Percentiles rank a stretch among this genome's conserved stretches.
These are phyloP conservation scores for Solenopsis invicta DNA, from an alignment of 1,140 invertebrate species.

Conservation along the genomic window DNA sequence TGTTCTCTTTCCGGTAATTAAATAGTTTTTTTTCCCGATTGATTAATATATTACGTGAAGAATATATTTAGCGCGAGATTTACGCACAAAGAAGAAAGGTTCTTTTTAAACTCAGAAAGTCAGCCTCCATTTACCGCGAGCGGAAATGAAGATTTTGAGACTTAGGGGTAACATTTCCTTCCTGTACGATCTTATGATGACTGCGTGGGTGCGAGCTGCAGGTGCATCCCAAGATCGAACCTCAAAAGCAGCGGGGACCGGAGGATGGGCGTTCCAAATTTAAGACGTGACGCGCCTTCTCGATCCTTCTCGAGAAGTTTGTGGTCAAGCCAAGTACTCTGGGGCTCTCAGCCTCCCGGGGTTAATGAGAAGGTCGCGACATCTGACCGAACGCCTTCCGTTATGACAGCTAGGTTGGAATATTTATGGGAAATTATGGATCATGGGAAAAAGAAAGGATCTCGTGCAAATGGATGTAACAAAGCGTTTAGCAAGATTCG, in stretches of 20 bases:
- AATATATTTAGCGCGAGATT: neutral
- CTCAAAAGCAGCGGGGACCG: slow-evolving; percentile 64
- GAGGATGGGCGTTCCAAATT: slow-evolving; percentile 83
- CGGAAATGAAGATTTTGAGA: slow-evolving; percentile 79
- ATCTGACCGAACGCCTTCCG: slow-evolving; percentile 81
- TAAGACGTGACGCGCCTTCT: slow-evolving; percentile 73
- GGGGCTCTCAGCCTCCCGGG: slow-evolving; percentile 61
- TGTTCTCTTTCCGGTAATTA: slow-evolving; percentile 18
- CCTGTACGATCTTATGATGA: slow-evolving; percentile 69
- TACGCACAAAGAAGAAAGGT: neutral
- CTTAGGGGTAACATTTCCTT: slow-evolving; percentile 77
- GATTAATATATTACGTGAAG: neutral
- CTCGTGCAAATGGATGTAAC: slow-evolving; percentile 24
- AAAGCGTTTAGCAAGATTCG: slow-evolving; percentile 16
- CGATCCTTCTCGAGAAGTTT: slow-evolving; percentile 77
- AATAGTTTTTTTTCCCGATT: neutral
- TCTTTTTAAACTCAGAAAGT: slow-evolving; percentile 39
- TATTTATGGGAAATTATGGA: slow-evolving; percentile 82
- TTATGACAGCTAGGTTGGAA: slow-evolving; percentile 81
- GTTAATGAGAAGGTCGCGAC: slow-evolving; percentile 83
- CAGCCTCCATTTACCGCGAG: slow-evolving; percentile 23
- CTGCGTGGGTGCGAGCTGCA: slow-evolving; percentile 78
- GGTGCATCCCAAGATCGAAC: slow-evolving; percentile 78
- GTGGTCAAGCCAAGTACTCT: slow-evolving; percentile 79
- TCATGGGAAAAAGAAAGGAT: slow-evolving; percentile 78